These are phyloP conservation scores for Nothoprocta pentlandii DNA, from an alignment of 2,113 vertebrate genomes.

Conservation along the genomic window DNA sequence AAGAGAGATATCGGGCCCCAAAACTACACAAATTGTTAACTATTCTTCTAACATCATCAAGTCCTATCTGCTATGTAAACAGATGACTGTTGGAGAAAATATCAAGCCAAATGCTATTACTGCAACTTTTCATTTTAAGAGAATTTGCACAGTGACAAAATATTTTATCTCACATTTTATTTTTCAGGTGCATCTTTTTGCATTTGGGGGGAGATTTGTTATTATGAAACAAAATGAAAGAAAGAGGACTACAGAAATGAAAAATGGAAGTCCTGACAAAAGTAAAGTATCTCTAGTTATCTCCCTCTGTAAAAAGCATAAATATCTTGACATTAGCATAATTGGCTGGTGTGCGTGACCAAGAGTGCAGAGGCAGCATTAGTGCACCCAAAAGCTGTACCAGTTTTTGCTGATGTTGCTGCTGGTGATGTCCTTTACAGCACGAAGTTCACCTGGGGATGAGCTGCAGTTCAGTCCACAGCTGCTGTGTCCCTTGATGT, in stretches of 20 bases:
- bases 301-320: background rate
- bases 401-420: background rate
- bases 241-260: background rate
- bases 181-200: background rate
- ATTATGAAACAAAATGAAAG: background rate
- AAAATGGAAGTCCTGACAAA: background rate
- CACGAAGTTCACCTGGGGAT: background rate
- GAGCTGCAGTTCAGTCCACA: background rate
- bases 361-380: background rate
- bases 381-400: background rate
- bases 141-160: background rate
- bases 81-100: conserved; percentile 9
- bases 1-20: background rate
- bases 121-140: background rate
- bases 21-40: background rate
- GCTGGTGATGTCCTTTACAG: background rate
- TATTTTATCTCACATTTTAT: background rate
- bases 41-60: background rate
- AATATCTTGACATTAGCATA: background rate
- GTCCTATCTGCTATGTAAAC: background rate
- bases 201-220: background rate
- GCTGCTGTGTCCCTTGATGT: background rate
- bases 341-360: background rate
- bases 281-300: background rate
- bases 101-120: background rate